A percentile compares a stretch with the other conserved stretches of the same genome.
Conservation (phyloP, 1,140 invertebrate genomes). For the Helicoverpa zea region DNA sequence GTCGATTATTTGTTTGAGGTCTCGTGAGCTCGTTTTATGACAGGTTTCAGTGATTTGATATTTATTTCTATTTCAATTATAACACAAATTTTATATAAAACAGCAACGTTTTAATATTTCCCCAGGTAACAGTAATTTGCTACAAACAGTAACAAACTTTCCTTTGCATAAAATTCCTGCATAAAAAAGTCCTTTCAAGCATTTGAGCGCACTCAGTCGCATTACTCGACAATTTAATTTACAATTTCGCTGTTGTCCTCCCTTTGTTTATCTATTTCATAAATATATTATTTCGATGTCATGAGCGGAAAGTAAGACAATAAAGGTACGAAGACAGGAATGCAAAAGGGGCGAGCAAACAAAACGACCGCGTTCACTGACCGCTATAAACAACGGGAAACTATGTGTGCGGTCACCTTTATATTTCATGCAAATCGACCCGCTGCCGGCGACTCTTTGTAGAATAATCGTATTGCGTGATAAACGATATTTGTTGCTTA, state of each 20-base stretch:
- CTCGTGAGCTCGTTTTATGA: not conserved
- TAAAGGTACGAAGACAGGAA: slow-evolving; percentile 82
- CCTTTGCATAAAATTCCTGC: slow-evolving; percentile 22
- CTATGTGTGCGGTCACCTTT: slow-evolving; percentile 84
- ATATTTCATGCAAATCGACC: slow-evolving; percentile 85
- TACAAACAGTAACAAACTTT: slow-evolving; percentile 1
- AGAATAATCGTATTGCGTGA: slow-evolving; percentile 69
- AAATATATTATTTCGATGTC: slow-evolving; percentile 78
- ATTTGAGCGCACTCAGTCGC: slow-evolving; percentile 23
- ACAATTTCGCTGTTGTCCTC: slow-evolving; percentile 47
- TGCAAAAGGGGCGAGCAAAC: slow-evolving; percentile 74
- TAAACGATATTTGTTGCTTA: slow-evolving; percentile 60
- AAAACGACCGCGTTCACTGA: slow-evolving; percentile 72
- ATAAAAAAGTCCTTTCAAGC: slow-evolving; percentile 29
- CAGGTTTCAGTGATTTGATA: not conserved
- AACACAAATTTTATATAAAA: not conserved
- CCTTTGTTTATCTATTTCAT: slow-evolving; percentile 70
- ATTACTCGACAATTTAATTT: slow-evolving; percentile 46
- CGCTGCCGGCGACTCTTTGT: slow-evolving; percentile 67
- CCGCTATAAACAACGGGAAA: slow-evolving; percentile 84
- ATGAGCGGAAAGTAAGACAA: slow-evolving; percentile 84
- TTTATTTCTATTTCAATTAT: not conserved
- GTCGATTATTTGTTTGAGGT: slow-evolving; percentile 11
- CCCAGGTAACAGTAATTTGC: not conserved
- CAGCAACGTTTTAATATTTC: not conserved